Evolutionary conservation across 2,888 invertebrate genomes (phyloP).

Genomic region (Lutraria lutraria): DNA sequence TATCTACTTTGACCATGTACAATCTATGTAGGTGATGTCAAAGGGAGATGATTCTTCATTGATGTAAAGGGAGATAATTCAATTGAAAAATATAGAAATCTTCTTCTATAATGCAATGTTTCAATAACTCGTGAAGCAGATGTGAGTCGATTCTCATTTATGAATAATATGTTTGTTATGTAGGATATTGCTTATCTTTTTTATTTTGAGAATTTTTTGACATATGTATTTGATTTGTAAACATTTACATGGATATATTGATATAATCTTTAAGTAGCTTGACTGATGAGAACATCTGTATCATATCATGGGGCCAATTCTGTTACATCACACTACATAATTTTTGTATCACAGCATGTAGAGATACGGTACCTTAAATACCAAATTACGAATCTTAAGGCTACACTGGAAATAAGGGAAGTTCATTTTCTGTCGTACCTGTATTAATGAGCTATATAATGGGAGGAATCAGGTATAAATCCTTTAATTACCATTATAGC

Average conservation of each 20-base stretch:
- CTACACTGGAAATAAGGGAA: too few relatives aligned
- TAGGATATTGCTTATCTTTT: neutral
- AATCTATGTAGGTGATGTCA: neutral
- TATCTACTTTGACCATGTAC: too few relatives aligned
- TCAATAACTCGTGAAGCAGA: neutral
- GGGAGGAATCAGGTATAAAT: too few relatives aligned
- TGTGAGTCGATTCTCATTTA: neutral
- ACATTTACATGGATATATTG: neutral
- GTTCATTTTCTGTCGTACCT: too few relatives aligned
- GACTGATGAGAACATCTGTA: constrained; percentile 1
- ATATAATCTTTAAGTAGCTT: neutral
- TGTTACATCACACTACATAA: neutral
- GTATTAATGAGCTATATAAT: too few relatives aligned
- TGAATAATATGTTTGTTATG: neutral
- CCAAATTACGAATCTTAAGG: too few relatives aligned
- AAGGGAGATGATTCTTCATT: neutral
- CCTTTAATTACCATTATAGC: too few relatives aligned
- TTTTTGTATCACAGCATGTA: neutral
- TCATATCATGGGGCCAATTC: neutral
- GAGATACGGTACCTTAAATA: neutral
- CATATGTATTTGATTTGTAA: neutral
- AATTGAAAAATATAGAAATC: neutral
- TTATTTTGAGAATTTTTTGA: neutral
- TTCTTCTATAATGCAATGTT: neutral
- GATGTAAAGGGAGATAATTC: neutral